These are phyloP conservation scores for Borostomias antarcticus DNA, from an alignment of 2,797 vertebrate species.

Conservation along the genomic window DNA sequence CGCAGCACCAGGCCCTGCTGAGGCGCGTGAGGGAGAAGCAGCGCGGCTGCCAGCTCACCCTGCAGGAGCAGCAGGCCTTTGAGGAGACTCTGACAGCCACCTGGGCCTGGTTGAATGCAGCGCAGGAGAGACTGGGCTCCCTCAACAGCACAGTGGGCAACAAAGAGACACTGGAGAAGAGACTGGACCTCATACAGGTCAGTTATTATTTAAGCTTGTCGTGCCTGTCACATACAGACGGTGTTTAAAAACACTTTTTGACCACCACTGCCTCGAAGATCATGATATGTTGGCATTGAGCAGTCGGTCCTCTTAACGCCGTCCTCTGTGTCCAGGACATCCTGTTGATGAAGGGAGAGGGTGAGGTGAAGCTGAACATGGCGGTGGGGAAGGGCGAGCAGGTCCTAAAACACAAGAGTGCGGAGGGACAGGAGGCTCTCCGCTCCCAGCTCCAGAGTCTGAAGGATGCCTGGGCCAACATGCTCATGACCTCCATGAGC, in stretches of 20 bases:
- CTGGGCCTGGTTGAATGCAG: constrained; percentile 86
- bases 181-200: constrained; percentile 90
- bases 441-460: constrained; percentile 84
- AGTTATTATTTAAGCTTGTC: no score
- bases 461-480: constrained; percentile 86
- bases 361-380: constrained; percentile 96
- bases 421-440: constrained; percentile 87
- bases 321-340: constrained; percentile 80
- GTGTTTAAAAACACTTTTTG: no score
- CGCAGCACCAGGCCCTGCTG: constrained; percentile 86
- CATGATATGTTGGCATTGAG: no score
- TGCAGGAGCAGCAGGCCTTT: constrained; percentile 93
- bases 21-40: constrained; percentile 83
- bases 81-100: constrained; percentile 88
- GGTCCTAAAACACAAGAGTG: constrained; percentile 84
- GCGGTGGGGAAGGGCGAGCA: constrained; percentile 96
- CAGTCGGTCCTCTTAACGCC: no score
- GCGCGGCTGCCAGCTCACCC: constrained; percentile 83
- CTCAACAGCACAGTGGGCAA: constrained; percentile 87
- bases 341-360: constrained; percentile 93
- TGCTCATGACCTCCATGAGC: constrained; percentile 83
- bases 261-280: no score
- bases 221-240: no score
- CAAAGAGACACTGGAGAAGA: constrained; percentile 87
- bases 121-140: constrained; percentile 83